phyloP scores from a whole-genome alignment of 2,113 vertebrate genomes.

The Vimba vimba region DNA sequence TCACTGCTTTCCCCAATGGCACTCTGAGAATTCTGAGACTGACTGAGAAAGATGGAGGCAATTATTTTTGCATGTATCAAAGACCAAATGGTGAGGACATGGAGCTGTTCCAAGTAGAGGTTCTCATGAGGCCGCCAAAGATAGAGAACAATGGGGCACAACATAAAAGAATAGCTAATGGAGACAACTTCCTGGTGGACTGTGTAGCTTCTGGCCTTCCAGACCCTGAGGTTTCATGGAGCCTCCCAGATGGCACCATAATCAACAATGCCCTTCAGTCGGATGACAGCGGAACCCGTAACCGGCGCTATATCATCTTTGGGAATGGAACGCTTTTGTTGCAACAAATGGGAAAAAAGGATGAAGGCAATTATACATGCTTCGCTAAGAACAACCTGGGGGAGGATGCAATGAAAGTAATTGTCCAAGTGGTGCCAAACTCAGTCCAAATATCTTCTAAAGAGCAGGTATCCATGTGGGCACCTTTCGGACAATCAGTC shows the following conservation, averaged over 20 bases:
- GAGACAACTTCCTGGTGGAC: slow-evolving; percentile 79
- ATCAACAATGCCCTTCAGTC: slow-evolving; percentile 79
- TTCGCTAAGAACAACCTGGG: slow-evolving; percentile 78
- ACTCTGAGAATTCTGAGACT: slow-evolving; percentile 78
- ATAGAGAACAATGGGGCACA: slow-evolving; percentile 72
- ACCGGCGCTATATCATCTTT: slow-evolving; percentile 76
- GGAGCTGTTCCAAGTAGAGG: slow-evolving; percentile 76
- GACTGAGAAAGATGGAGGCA: slow-evolving; percentile 75
- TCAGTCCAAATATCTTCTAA: slow-evolving; percentile 68
- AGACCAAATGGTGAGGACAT: slow-evolving; percentile 77
- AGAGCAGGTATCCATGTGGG: slow-evolving; percentile 62
- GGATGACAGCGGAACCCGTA: slow-evolving; percentile 73
- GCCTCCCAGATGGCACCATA: slow-evolving; percentile 79
- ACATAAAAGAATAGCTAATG: slow-evolving; percentile 70
- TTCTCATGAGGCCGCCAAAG: slow-evolving; percentile 78
- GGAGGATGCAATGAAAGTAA: slow-evolving; percentile 77
- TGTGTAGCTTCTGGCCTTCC: slow-evolving; percentile 80
- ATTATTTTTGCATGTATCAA: slow-evolving; percentile 77
- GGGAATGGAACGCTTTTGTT: slow-evolving; percentile 79
- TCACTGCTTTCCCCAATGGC: slow-evolving; percentile 78
- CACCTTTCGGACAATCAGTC: slow-evolving; percentile 66
- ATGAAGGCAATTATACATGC: slow-evolving; percentile 81
- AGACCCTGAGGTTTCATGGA: slow-evolving; percentile 79
- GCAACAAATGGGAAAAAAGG: slow-evolving; percentile 75
- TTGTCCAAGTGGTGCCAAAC: slow-evolving; percentile 70